These are phyloP conservation scores for Cremastinae sp. DNA, from an alignment of 2,888 invertebrate genomes.

Conservation along the genomic window DNA sequence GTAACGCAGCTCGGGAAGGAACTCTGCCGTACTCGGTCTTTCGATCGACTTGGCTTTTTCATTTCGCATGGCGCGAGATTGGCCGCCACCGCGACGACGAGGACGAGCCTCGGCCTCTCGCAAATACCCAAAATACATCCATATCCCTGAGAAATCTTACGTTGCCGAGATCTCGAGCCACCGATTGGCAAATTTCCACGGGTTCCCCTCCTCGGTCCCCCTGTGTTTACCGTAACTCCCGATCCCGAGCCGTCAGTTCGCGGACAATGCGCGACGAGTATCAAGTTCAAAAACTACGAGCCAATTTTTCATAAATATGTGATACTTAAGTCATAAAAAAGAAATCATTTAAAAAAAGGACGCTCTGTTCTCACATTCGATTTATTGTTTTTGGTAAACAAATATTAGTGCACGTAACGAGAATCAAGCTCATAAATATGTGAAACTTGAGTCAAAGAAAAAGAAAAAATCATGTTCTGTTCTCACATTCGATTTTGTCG, in stretches of 20 bases:
- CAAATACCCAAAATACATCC: background rate
- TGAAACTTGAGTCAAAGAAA: no score
- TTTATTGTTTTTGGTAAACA: no score
- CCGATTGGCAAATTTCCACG: slow-evolving; percentile 47
- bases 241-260: background rate
- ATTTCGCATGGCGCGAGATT: slow-evolving; percentile 31
- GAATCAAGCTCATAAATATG: no score
- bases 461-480: no score
- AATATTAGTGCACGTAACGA: no score
- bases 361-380: no score
- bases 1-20: slow-evolving; percentile 25
- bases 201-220: background rate
- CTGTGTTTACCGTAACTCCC: background rate
- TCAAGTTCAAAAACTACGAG: no score
- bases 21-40: slow-evolving; percentile 21
- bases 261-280: background rate
- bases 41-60: slow-evolving; percentile 39
- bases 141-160: background rate
- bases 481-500: no score
- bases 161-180: slow-evolving; percentile 5
- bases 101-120: slow-evolving; percentile 43
- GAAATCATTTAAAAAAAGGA: no score
- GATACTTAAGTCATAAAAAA: no score
- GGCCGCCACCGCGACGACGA: slow-evolving; percentile 53
- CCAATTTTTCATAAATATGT: no score